phyloP scores from a whole-genome alignment of 1,140 invertebrate species.

The Drosophila biarmipes region DNA sequence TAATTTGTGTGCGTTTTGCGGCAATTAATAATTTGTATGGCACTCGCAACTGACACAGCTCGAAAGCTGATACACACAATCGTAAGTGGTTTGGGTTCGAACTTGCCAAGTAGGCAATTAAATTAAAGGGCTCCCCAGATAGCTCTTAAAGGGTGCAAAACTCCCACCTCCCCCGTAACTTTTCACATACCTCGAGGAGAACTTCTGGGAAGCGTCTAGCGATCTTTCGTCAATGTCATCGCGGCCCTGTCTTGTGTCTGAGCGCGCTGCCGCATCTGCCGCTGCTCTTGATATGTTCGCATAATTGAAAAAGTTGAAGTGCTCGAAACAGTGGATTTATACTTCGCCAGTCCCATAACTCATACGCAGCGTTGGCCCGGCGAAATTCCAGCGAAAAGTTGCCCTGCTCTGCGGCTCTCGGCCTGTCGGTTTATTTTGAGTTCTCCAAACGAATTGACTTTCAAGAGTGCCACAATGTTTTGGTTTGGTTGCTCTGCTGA shows the following conservation, averaged over 20 bases:
- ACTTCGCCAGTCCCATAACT: constrained; percentile 47
- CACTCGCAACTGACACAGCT: constrained; percentile 51
- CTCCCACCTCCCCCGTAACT: background rate
- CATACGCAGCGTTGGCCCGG: constrained; percentile 61
- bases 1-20: constrained; percentile 75
- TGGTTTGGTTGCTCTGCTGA: constrained; percentile 17
- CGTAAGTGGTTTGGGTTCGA: constrained; percentile 34
- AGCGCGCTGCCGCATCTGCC: constrained; percentile 5
- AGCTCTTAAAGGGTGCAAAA: background rate
- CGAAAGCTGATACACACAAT: constrained; percentile 30
- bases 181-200: background rate
- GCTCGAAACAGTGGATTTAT: constrained; percentile 30
- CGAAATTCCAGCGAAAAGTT: constrained; percentile 20
- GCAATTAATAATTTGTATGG: constrained; percentile 79
- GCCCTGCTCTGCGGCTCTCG: background rate
- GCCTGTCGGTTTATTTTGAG: constrained; percentile 42
- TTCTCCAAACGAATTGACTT: constrained; percentile 71
- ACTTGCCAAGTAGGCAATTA: constrained; percentile 45
- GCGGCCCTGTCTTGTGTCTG: constrained; percentile 5
- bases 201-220: background rate
- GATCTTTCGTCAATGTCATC: constrained; percentile 40
- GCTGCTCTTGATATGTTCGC: constrained; percentile 52
- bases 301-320: constrained; percentile 77
- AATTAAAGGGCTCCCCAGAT: constrained; percentile 29
- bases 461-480: constrained; percentile 69